Evolutionary conservation across 2,797 vertebrate species (phyloP).

Genomic region (Knipowitschia caucasica): DNA sequence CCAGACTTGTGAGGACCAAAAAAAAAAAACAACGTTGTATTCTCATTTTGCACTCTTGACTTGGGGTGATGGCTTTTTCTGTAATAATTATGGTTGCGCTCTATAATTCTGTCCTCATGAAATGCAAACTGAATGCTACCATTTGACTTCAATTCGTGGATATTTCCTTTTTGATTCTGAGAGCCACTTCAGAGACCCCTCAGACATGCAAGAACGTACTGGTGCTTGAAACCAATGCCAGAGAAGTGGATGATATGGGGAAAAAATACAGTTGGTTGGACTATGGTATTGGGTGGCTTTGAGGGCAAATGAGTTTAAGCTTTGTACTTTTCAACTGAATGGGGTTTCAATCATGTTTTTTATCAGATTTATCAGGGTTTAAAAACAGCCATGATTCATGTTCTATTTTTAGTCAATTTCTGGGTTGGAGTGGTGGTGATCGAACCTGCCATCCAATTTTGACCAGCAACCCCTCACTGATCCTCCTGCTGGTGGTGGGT

Average conservation of each 20-base stretch:
- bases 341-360: too few species aligned
- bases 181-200: constrained; percentile 18
- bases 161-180: constrained; percentile 38
- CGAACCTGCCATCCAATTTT: too few species aligned
- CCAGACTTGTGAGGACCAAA: constrained; percentile 20
- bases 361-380: too few species aligned
- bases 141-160: constrained; percentile 45
- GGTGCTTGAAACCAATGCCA: constrained; percentile 3
- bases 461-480: too few species aligned
- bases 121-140: constrained; percentile 45
- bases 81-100: constrained; percentile 60
- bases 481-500: too few species aligned
- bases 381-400: too few species aligned
- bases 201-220: constrained; percentile 1
- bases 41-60: constrained; percentile 61
- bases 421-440: too few species aligned
- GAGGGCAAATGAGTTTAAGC: too few species aligned
- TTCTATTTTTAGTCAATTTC: too few species aligned
- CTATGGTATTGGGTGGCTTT: neutral
- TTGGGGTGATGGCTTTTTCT: constrained; percentile 64
- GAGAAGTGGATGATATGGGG: neutral
- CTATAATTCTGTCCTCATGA: constrained; percentile 64
- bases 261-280: neutral
- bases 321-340: too few species aligned
- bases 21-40: constrained; percentile 26